Conservation (phyloP, 2,888 invertebrate genomes). For the Apamea crenata region DNA sequence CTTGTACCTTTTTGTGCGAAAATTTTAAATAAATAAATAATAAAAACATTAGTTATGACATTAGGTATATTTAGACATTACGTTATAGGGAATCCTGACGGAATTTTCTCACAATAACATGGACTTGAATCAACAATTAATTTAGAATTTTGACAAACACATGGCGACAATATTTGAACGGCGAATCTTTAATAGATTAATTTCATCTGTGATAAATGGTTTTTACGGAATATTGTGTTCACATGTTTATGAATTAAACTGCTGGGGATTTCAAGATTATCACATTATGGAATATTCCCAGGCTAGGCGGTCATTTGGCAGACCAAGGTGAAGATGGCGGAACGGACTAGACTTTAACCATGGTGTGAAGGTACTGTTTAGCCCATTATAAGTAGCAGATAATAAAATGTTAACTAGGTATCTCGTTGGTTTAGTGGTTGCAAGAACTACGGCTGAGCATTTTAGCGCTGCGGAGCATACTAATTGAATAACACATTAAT, state of each 20-base stretch:
- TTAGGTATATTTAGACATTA: no score
- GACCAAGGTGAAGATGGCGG: not conserved
- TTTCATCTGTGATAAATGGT: not conserved
- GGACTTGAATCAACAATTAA: not conserved
- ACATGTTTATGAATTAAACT: constrained; percentile 10
- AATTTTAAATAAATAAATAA: no score
- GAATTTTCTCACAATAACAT: constrained; percentile 1
- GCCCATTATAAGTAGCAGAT: not conserved
- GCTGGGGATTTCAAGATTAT: not conserved
- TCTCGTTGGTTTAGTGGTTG: no score
- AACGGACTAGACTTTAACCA: not conserved
- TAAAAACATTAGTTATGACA: no score
- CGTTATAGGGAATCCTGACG: not conserved
- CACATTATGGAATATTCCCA: not conserved
- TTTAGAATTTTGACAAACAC: constrained; percentile 23
- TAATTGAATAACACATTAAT: no score
- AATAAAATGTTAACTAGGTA: not conserved
- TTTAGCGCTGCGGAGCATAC: no score
- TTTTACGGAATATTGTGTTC: not conserved
- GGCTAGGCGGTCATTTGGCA: not conserved
- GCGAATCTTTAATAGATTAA: not conserved
- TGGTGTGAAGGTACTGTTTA: not conserved
- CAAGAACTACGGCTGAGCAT: no score
- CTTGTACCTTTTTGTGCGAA: no score
- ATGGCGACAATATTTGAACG: constrained; percentile 27